Evolutionary conservation across 2,888 invertebrate species (phyloP).

Genomic region (Strigamia crassipes): DNA sequence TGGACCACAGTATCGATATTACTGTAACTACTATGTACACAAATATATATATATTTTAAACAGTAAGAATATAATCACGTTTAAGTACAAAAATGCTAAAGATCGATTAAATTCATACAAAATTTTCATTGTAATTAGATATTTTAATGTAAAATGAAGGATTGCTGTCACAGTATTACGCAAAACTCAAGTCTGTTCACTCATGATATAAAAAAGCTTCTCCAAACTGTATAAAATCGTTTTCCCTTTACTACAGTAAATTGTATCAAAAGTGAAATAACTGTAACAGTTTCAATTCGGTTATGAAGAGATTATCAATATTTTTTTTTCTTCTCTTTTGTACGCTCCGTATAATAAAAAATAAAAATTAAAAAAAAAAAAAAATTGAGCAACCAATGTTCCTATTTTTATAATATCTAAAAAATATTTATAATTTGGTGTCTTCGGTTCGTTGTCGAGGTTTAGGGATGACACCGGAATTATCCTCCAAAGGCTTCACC

Average conservation of each 20-base stretch:
- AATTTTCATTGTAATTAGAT: neutral
- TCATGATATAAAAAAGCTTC: neutral
- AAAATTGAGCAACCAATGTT: constrained; percentile 10
- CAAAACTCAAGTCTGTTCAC: neutral
- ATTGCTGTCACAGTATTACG: neutral
- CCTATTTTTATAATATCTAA: neutral
- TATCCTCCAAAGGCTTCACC: neutral
- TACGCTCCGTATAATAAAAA: neutral
- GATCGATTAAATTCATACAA: neutral
- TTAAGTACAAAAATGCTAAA: neutral
- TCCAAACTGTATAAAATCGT: neutral
- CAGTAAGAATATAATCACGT: neutral
- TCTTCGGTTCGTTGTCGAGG: neutral
- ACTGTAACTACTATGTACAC: neutral
- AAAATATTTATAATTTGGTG: neutral
- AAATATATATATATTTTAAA: neutral
- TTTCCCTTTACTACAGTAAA: neutral
- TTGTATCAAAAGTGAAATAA: neutral
- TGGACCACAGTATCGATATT: neutral
- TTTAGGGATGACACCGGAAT: neutral
- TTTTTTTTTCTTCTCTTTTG: too few relatives aligned
- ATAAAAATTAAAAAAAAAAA: neutral
- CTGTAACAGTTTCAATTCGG: neutral
- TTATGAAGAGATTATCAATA: neutral
- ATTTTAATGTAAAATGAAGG: neutral